These are phyloP conservation scores for Mythimna lalbum DNA, from an alignment of 2,888 invertebrate genomes.

Conservation along the genomic window DNA sequence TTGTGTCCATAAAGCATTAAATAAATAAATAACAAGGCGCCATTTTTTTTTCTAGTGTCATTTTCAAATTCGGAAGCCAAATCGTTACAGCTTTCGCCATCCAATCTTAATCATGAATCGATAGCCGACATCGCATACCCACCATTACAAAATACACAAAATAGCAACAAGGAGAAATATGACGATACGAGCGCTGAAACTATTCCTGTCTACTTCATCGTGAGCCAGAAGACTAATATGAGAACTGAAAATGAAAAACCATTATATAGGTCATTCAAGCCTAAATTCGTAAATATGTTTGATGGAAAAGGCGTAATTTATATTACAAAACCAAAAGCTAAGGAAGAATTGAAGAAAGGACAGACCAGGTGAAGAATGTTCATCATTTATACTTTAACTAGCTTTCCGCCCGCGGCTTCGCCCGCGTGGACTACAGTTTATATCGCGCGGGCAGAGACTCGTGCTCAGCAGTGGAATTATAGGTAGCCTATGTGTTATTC, in stretches of 20 bases:
- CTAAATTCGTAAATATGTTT: not conserved
- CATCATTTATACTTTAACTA: not conserved
- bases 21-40: no score
- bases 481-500: no score
- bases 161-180: not conserved
- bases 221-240: not conserved
- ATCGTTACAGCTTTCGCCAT: not conserved
- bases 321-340: constrained; percentile 14
- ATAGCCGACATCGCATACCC: not conserved
- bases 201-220: constrained; percentile 15
- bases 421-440: no score
- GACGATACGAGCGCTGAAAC: not conserved
- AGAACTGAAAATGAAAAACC: not conserved
- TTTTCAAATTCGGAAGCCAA: not conserved
- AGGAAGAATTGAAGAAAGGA: not conserved
- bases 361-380: not conserved
- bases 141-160: not conserved
- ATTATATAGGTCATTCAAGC: no score
- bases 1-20: no score
- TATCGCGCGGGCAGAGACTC: no score
- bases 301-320: constrained; percentile 21
- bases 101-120: not conserved
- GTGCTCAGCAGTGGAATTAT: no score
- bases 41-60: constrained; percentile 6
- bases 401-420: no score